Evolutionary conservation across 1,140 invertebrate genomes (phyloP), one percentile per base, ranked within the genome.

Genomic region (Nasonia vitripennis): DNA sequence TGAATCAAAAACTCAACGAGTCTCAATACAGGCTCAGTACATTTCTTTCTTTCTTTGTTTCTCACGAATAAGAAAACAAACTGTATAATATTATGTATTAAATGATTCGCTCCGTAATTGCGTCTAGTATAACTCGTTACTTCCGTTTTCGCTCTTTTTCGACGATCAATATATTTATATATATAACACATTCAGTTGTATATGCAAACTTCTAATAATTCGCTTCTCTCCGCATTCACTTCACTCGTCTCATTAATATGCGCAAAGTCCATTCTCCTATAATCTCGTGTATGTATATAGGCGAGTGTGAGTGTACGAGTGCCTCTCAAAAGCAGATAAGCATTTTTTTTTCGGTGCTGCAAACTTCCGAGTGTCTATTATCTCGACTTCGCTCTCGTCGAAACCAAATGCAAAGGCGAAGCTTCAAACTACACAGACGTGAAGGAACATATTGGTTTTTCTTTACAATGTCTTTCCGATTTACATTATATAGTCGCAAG

Each of bases 381-480:
- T 62, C 20, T 62, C 17, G 20, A 62, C 20, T 34, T 51, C 20
- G 2, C 23, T 82, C 31, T 78, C 74, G 74, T 48, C 31, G 27
- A 55, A 78, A 78, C 31, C 48, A 67, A 78, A 81, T 55, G 5
- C 62, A 27, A 75, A 41, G 73, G 82, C 62, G n/a, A 84, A 68
- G 55, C 82, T 84, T 27, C 31, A 78, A 73, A 77, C n/a, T 78
- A 78, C 41, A 67, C 62, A 31, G 17, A 68, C 37, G 23, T 78
- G 74, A 48, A 84, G 74, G 82, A 84, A 84, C 82, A 48, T 84
- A 48, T 20, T 68, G 37, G 34, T 37, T 37, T 70, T 78, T 78
- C 12, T 78, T 70, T 78, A 78, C 62, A 78, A 68, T 70, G 23
- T 78, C n/a, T 78, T 84, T 78, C 17, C 34, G 9, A 78, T 84